A percentile compares a stretch with the other conserved stretches of the same genome.
phyloP scores from a whole-genome alignment of 2,888 invertebrate genomes.

The Xestia c-nigrum region DNA sequence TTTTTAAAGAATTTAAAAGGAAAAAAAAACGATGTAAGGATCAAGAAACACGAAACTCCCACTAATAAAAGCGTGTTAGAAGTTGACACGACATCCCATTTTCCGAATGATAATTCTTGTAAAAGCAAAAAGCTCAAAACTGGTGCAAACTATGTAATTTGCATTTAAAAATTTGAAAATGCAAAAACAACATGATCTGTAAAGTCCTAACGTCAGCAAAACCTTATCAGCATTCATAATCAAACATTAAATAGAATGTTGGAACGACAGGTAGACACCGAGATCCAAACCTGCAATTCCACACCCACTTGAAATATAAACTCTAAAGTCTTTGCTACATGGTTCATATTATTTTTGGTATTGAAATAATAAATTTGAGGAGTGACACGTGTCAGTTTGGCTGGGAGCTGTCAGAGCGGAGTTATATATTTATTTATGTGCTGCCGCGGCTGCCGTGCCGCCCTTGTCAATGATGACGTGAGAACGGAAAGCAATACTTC shows the following conservation, averaged over 20 bases:
- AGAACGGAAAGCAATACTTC: constrained; percentile 70
- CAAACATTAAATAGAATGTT: constrained; percentile 80
- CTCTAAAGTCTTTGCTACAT: constrained; percentile 49
- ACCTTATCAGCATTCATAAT: constrained; percentile 77
- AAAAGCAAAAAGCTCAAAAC: background rate
- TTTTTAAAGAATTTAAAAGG: background rate
- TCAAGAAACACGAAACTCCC: constrained; percentile 8
- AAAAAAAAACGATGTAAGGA: background rate
- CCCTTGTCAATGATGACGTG: constrained; percentile 80
- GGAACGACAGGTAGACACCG: constrained; percentile 81
- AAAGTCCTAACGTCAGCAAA: constrained; percentile 50
- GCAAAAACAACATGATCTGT: constrained; percentile 27
- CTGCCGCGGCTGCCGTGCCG: constrained; percentile 70
- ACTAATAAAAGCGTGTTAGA: constrained; percentile 2
- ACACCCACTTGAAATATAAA: constrained; percentile 50
- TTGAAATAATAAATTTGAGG: constrained; percentile 73
- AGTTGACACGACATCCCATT: background rate
- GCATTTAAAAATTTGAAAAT: constrained; percentile 16
- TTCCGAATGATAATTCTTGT: background rate
- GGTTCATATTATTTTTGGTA: constrained; percentile 55
- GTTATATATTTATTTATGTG: constrained; percentile 87
- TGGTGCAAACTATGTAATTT: background rate
- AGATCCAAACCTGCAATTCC: constrained; percentile 61
- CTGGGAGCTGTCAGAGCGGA: constrained; percentile 85
- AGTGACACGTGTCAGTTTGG: constrained; percentile 83